Evolutionary conservation across 2,888 invertebrate genomes (phyloP), one percentile per base, ranked within the genome.

Genomic region (Eilema caniola): DNA sequence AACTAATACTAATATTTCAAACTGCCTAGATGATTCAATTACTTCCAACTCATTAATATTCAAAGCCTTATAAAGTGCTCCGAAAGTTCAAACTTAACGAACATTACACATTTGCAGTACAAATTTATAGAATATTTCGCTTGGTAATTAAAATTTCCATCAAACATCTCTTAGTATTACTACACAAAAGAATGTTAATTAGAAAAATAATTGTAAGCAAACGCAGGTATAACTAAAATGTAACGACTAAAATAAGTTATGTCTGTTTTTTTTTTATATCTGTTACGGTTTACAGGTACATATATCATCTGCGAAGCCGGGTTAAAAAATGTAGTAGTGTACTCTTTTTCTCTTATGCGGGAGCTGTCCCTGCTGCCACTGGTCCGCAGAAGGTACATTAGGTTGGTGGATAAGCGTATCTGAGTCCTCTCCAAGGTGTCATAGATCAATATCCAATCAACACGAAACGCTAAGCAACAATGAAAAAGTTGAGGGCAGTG

Each of bases 21-120:
- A 37, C 31, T 61, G 67, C 28, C 59, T 41, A 57, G 23, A 70
- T 63, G 24, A 73, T 60, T 73, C 73, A 68, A 72, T 72, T 67
- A 73, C 66, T 63, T 65, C 28, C 10, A 64, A 53, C 69, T 64
- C 28, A 28, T 64, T 63, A 59, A 59, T 10, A 57, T 63, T 37
- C 28, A 28, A 41, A 57, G 23, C 37, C 31, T 56, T 63, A 25
- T 64, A 4, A 41, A 64, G 57, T 47, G 23, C 47, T 56, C 59
- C 63, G 20, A 41, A 69, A 64, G 41, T 59, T 41, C 28, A 2
- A 25, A n/a, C n/a, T 5, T 20, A 47, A 47, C 14, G 7, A 20
- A 47, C 20, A 47, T 47, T 2, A 5, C n/a, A 53, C n/a, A 53
- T 53, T 53, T n/a, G 10, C 5, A 20, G 8, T 20, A n/a, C 10